Evolutionary conservation across 2,113 vertebrate genomes (phyloP).

Genomic region (Naja naja): DNA sequence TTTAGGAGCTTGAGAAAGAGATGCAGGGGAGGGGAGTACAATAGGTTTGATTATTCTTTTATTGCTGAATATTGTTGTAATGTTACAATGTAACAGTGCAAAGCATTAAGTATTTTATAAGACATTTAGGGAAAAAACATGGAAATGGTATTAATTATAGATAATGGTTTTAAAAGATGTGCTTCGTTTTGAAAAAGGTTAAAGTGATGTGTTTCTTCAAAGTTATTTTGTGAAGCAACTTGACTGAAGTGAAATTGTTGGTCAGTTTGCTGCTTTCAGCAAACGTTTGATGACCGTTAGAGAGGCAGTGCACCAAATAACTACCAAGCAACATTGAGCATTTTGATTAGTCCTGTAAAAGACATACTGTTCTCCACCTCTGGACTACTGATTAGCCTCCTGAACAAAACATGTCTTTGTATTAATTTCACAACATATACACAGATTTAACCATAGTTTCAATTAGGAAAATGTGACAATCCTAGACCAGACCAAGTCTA

Average conservation of each 20-base stretch:
- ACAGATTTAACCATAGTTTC: not conserved
- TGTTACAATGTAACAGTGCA: constrained; percentile 55
- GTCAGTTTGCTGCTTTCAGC: not conserved
- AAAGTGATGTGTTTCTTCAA: not conserved
- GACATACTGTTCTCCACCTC: not conserved
- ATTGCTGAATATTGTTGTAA: constrained; percentile 49
- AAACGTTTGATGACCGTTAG: not conserved
- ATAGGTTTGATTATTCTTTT: constrained; percentile 57
- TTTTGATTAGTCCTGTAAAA: not conserved
- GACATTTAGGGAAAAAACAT: constrained; percentile 50
- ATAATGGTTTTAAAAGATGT: not conserved
- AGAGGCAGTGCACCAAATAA: not conserved
- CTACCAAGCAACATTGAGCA: not conserved
- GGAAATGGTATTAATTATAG: not conserved
- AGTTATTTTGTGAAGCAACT: not conserved
- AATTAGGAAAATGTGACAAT: not conserved
- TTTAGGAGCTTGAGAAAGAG: constrained; percentile 20
- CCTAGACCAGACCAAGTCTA: not conserved
- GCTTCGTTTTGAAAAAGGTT: not conserved
- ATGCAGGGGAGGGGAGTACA: not conserved
- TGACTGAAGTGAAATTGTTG: not conserved
- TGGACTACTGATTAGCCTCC: not conserved
- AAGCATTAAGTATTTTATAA: constrained; percentile 44
- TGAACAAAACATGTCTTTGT: not conserved
- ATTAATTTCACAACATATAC: not conserved